Evolutionary conservation across 2,888 invertebrate species (phyloP).

Genomic region (Dysmachus trigonus): DNA sequence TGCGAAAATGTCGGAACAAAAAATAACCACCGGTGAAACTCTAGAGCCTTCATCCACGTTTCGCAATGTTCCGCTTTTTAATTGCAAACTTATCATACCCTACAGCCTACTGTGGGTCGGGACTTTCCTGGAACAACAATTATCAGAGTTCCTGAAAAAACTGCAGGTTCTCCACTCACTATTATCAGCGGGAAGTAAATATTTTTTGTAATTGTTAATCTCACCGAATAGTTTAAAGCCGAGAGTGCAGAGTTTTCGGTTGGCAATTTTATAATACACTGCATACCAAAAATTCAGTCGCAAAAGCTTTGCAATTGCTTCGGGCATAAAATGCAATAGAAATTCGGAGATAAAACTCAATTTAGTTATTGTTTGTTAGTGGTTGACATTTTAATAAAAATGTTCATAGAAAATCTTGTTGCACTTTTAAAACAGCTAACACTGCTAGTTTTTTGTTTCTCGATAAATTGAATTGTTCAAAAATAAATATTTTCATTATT

Average conservation of each 20-base stretch:
- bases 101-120: neutral
- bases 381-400: neutral
- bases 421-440: neutral
- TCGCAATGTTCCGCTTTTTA: neutral
- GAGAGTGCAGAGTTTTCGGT: neutral
- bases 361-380: neutral
- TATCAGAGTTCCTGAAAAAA: neutral
- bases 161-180: neutral
- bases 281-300: neutral
- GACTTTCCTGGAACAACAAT: neutral
- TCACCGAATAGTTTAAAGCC: neutral
- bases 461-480: neutral
- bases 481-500: neutral
- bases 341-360: neutral
- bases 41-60: neutral
- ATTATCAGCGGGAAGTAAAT: neutral
- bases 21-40: neutral
- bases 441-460: no score
- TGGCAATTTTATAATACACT: neutral
- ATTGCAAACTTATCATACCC: neutral
- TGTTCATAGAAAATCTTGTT: neutral
- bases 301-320: neutral
- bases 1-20: neutral
- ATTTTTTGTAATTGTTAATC: neutral
- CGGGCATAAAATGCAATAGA: neutral